Base-by-base conservation (phyloP, 64 coral and sea anemone genomes). In the Cladopsammia gracilis region DNA sequence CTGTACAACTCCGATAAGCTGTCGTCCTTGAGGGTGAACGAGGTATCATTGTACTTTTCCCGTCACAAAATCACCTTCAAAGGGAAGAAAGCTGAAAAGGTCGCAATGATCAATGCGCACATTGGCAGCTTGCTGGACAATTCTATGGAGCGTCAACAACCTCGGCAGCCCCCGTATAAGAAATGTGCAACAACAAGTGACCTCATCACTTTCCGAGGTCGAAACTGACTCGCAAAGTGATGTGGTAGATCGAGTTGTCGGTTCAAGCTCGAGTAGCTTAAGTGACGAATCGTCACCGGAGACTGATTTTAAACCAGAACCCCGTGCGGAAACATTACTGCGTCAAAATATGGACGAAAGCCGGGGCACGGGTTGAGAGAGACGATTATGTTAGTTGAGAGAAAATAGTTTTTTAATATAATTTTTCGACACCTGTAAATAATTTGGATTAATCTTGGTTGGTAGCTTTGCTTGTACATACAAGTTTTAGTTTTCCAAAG, bases 401-500 rank as follows among this genome's bases (percentile, higher is more conserved):
- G 50, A 83, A 83, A 18, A 91, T 73, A 73, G 51, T 74, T 75
- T 83, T 74, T 66, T 56, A 34, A 79, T n/a, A 83, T 8, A 82
- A 73, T 24, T 83, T 72, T 72, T 48, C 48, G 66, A 57, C n/a
- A n/a, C n/a, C n/a, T n/a, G n/a, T n/a, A 70, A 79, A 83, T 91
- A 83, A 16, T 81, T 45, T 71, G 25, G 53, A 90, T 62, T 91
- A 66, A 83, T 91, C 9, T 70, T 75, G 66, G 26, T 67, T 61
- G 78, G 78, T 51, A 83, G 78, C 67, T 83, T 83, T 83, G 67
- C 77, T 91, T 91, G 67, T 64, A 70, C 34, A 62, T 7, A 48
- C 53, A 83, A 74, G 48, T 90, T 89, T 89, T 89, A 67, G 58
- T 89, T 78, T 49, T 77, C 87, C 73, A 78, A 89, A 89, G 72